Base-by-base conservation (phyloP, 1,140 invertebrate genomes). In the Argopecten irradians region DNA sequence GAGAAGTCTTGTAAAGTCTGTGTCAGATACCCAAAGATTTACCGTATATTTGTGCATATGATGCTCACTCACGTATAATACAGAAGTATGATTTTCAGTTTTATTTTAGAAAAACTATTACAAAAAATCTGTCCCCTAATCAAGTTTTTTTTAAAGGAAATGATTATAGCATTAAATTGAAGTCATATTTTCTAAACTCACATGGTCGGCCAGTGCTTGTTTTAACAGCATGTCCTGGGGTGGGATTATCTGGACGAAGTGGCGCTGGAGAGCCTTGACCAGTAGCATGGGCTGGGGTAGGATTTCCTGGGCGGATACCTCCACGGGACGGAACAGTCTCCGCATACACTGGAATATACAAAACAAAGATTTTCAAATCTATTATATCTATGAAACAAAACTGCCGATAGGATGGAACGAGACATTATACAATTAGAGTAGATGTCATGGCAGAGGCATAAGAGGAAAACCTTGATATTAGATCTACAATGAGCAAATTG, bases 201-300 rank as follows among this genome's bases (percentile, higher is more conserved):
- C 94, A 92, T 92, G 94, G 94, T 89, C 94, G 89, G 36, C 94
- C 93, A 55, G 90, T 89, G 13, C 92, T 88, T 22, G 91, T 86
- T 87, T 94, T 94, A 28, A 88, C 88, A 32, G 93, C 92, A 86
- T 94, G 93, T 22, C 90, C 92, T 82, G 94, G 94, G 11, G 94
- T 95, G 22, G 94, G 94, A 85, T 94, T 94, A 19, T 93, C 89
- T 11, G 94, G 94, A 83, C 94, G 87, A 16, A 95, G 71, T 0
- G 92, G 92, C 33, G 93, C 92, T 71, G 94, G 94, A 39, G 93
- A 94, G 16, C 93, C 94, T 82, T 94, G 92, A 71, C 94, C 94
- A 71, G 92, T 86, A 14, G 94, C 94, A 90, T 95, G 94, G 28
- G 92, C 93, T 83, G 94, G 94, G 82, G 94, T 95, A 0, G 94